phyloP scores from a whole-genome alignment of 2,113 vertebrate genomes.

The Lepus europaeus region DNA sequence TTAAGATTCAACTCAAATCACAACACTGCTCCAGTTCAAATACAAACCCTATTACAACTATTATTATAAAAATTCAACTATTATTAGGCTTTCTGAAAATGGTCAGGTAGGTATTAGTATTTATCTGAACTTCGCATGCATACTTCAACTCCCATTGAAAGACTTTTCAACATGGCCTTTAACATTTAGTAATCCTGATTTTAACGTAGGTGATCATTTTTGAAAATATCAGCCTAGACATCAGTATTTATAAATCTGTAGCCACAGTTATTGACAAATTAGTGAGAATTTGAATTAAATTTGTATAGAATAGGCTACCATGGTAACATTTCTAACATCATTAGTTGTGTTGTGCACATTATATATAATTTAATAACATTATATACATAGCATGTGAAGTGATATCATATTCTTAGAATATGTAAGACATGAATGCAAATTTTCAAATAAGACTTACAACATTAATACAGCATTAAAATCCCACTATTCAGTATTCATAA shows the following conservation, averaged over 20 bases:
- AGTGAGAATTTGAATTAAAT: not conserved
- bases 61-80: not conserved
- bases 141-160: not conserved
- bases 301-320: not conserved
- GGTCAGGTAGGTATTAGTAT: not conserved
- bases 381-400: not conserved
- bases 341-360: not conserved
- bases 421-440: not conserved
- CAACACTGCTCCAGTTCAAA: not conserved
- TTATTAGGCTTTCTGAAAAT: not conserved
- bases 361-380: not conserved
- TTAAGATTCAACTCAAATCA: constrained; percentile 28
- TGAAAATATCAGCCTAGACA: not conserved
- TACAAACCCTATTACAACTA: too few relatives aligned
- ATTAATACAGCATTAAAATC: not conserved
- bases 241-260: not conserved
- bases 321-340: not conserved
- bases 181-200: not conserved
- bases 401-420: not conserved
- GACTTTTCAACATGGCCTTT: not conserved
- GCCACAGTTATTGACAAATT: not conserved
- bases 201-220: not conserved
- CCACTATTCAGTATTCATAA: not conserved
- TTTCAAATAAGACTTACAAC: not conserved
- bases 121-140: not conserved